Conservation (phyloP, 2,888 invertebrate genomes). For the Ophraella communa region DNA sequence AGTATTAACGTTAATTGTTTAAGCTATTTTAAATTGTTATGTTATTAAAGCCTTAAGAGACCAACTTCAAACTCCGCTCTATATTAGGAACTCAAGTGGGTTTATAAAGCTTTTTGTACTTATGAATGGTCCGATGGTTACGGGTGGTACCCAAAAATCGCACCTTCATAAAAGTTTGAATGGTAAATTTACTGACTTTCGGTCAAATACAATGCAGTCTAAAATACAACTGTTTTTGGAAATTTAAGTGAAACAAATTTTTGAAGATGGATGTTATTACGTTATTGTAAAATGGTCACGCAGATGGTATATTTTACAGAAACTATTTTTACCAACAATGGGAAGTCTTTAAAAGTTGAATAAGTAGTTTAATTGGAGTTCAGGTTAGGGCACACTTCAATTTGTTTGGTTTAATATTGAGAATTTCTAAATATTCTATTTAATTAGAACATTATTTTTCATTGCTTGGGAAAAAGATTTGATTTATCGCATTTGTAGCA, state of each 20-base stretch:
- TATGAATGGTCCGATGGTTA: conserved; percentile 46
- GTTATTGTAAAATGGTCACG: conserved; percentile 39
- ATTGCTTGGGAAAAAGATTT: no score
- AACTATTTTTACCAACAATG: conserved; percentile 30
- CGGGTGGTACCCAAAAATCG: conserved; percentile 42
- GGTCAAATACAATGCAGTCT: conserved; percentile 20
- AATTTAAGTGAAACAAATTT: conserved; percentile 55
- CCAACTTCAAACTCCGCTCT: not conserved
- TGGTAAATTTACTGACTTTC: conserved; percentile 30
- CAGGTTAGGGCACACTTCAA: not conserved
- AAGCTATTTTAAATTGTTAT: not conserved
- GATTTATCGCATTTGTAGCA: no score
- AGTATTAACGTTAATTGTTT: not conserved
- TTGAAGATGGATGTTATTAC: conserved; percentile 54
- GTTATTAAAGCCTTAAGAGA: not conserved
- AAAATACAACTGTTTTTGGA: conserved; percentile 44
- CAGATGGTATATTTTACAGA: conserved; percentile 42
- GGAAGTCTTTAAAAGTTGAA: conserved; percentile 36
- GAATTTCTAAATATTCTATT: no score
- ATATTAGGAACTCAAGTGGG: not conserved
- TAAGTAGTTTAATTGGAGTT: conserved; percentile 1
- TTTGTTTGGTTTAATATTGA: no score
- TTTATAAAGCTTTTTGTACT: conserved; percentile 42
- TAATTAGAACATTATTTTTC: no score
- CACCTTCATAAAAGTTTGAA: conserved; percentile 38